A percentile compares a stretch with the other conserved stretches of the same genome.
Evolutionary conservation across 1,140 invertebrate species (phyloP).

Genomic region (Diorhabda sublineata): DNA sequence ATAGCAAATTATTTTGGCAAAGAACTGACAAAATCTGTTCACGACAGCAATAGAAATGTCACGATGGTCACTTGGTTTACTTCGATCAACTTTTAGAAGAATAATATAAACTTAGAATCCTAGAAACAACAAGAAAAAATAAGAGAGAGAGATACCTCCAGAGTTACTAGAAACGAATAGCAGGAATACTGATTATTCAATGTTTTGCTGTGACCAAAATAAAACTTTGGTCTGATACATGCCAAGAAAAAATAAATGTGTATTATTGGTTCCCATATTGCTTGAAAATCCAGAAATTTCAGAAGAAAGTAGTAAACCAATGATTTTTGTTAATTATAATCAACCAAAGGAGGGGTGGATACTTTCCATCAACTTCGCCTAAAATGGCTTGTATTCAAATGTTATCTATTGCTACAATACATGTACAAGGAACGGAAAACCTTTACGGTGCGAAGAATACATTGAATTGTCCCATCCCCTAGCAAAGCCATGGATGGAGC

Average conservation of each 20-base stretch:
- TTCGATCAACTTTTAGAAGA: slow-evolving; percentile 37
- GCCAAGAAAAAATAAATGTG: slow-evolving; percentile 26
- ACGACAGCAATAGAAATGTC: slow-evolving; percentile 36
- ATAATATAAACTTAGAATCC: slow-evolving; percentile 39
- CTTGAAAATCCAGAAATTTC: too few species aligned
- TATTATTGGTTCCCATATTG: too few species aligned
- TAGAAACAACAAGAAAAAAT: slow-evolving; percentile 40
- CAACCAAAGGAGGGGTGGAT: too few species aligned
- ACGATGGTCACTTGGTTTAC: slow-evolving; percentile 46
- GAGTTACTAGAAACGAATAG: slow-evolving; percentile 24
- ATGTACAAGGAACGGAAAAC: too few species aligned
- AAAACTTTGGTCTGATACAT: slow-evolving; percentile 29
- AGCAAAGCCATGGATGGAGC: too few species aligned
- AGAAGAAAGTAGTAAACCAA: too few species aligned
- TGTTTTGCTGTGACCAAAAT: slow-evolving; percentile 25
- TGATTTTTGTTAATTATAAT: too few species aligned
- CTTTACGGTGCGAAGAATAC: too few species aligned
- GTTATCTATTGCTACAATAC: too few species aligned
- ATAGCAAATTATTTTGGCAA: slow-evolving; percentile 28
- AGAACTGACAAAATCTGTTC: slow-evolving; percentile 8
- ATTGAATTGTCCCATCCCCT: too few species aligned
- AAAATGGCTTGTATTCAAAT: too few species aligned
- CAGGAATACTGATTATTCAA: neutral
- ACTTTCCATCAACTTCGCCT: too few species aligned
- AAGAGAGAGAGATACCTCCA: slow-evolving; percentile 35